Evolutionary conservation across 2,113 vertebrate genomes (phyloP).

Genomic region (Xerus inauris): DNA sequence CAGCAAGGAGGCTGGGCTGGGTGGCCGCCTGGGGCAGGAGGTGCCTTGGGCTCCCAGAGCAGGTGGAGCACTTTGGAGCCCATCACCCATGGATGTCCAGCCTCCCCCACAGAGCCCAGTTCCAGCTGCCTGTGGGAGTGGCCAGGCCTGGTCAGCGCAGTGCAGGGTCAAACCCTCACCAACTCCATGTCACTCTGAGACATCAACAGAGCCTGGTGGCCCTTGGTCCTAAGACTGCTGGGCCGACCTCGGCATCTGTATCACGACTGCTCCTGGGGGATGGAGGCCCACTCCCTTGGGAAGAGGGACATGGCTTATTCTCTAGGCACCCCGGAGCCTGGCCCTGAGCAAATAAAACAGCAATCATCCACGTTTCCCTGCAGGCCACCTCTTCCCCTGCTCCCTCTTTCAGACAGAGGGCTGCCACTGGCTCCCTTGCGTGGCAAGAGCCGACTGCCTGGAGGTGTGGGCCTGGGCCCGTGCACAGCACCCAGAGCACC

Average conservation of each 20-base stretch:
- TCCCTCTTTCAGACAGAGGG: not conserved
- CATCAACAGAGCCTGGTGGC: accelerated
- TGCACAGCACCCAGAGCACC: not conserved
- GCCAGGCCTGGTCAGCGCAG: not conserved
- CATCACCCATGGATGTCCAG: no score
- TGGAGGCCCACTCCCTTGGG: not conserved
- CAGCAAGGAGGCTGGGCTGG: accelerated
- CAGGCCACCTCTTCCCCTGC: no score
- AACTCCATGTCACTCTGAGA: no score
- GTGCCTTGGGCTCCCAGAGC: not conserved
- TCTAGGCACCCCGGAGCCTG: not conserved
- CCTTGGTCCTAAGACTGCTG: not conserved
- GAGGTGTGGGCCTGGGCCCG: accelerated
- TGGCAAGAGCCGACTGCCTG: not conserved
- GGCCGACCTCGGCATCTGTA: no score
- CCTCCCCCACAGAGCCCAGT: not conserved
- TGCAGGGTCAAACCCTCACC: accelerated
- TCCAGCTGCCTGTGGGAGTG: not conserved
- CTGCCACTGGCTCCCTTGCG: accelerated
- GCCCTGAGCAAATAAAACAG: not conserved
- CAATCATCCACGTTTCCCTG: not conserved
- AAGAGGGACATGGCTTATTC: not conserved
- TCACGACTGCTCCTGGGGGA: not conserved
- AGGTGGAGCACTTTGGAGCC: not conserved
- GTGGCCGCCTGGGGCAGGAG: accelerated